Percentiles rank a stretch among this genome's conserved stretches.
phyloP scores from a whole-genome alignment of 2,113 vertebrate species.

The Mormoops blainvillei region DNA sequence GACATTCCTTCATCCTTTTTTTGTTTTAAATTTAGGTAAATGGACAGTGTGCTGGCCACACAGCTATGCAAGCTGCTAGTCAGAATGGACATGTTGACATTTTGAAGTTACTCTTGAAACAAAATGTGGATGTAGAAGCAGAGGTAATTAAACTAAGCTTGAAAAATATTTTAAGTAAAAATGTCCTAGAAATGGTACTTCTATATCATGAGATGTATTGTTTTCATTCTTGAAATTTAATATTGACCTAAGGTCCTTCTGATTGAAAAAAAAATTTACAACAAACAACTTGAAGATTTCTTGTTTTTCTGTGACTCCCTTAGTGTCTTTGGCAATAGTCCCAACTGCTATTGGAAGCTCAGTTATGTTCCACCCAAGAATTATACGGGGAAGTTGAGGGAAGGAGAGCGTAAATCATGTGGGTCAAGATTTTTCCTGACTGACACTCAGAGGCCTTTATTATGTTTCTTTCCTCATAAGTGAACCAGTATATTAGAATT shows the following conservation, averaged over 20 bases:
- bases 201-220: not conserved
- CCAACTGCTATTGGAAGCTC: not conserved
- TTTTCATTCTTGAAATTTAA: constrained; percentile 40
- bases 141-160: constrained; percentile 84
- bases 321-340: not conserved
- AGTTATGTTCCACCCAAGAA: not conserved
- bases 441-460: not conserved
- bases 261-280: constrained; percentile 4
- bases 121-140: constrained; percentile 97
- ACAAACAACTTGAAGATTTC: not conserved
- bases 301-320: not conserved
- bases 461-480: not conserved
- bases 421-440: not conserved
- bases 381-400: not conserved
- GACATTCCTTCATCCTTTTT: not conserved
- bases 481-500: not conserved
- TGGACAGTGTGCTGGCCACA: constrained; percentile 98
- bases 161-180: constrained; percentile 38
- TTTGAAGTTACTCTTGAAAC: constrained; percentile 96
- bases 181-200: constrained; percentile 23
- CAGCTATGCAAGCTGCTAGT: constrained; percentile 99
- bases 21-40: constrained; percentile 87
- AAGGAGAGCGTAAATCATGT: not conserved
- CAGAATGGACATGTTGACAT: constrained; percentile 99
- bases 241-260: not conserved